Conservation (phyloP, 1,140 invertebrate species). For the Procambarus clarkii region DNA sequence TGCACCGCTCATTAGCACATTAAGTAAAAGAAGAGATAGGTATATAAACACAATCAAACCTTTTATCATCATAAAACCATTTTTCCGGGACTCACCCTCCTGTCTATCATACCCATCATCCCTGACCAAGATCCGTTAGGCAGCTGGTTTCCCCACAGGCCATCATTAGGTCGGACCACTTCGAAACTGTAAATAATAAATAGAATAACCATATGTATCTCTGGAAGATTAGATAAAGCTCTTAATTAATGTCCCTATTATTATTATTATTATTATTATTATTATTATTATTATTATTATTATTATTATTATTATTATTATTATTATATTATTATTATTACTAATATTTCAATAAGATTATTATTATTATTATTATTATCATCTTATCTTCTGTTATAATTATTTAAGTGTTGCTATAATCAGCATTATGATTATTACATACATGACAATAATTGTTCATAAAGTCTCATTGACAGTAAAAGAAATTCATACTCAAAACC, state of each 20-base stretch:
- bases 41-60: neutral
- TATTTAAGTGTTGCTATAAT: constrained; percentile 4
- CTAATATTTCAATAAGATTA: neutral
- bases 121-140: neutral
- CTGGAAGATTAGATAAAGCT: too few species aligned
- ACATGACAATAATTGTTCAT: neutral
- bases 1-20: neutral
- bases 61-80: neutral
- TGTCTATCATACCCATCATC: neutral
- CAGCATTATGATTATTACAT: neutral
- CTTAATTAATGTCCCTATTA: constrained; percentile 1
- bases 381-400: neutral
- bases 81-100: neutral
- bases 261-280: neutral
- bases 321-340: neutral
- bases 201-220: too few species aligned
- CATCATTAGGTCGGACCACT: neutral
- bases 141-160: neutral
- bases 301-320: constrained; percentile 4
- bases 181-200: neutral
- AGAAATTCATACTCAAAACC: neutral
- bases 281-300: constrained; percentile 24
- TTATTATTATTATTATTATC: too few species aligned
- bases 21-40: neutral
- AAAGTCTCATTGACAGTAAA: neutral